These are phyloP conservation scores for Sinocyclocheilus maitianheensis DNA, from an alignment of 2,113 vertebrate species.

Conservation along the genomic window DNA sequence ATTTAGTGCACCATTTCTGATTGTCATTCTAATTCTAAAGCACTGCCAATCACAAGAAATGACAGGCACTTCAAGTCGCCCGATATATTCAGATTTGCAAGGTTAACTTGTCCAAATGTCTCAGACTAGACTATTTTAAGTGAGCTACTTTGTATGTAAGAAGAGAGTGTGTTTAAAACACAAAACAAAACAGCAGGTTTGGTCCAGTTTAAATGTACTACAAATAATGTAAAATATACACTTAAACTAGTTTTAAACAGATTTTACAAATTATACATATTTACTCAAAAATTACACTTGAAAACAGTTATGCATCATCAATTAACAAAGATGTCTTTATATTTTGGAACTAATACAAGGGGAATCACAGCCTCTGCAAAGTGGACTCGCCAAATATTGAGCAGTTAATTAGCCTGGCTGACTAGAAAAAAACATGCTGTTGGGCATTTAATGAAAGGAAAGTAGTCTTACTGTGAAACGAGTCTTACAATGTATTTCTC, in stretches of 20 bases:
- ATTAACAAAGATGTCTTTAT: too few species aligned
- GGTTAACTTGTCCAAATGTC: background rate
- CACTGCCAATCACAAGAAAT: background rate
- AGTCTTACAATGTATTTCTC: background rate
- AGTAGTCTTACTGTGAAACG: background rate
- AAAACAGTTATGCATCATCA: too few species aligned
- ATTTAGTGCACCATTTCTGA: background rate
- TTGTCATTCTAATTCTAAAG: conserved; percentile 6
- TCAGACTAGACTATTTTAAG: background rate
- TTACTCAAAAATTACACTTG: too few species aligned
- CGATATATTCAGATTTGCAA: background rate
- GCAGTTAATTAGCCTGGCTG: background rate
- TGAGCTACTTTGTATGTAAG: background rate
- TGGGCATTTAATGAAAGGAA: background rate
- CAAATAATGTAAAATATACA: too few species aligned
- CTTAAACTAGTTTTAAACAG: background rate
- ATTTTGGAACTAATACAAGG: too few species aligned
- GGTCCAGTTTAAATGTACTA: background rate
- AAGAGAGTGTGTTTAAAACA: background rate
- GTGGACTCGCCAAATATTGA: background rate
- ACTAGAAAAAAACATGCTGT: background rate
- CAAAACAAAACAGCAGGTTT: background rate
- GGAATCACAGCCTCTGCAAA: too few species aligned
- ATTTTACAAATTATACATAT: background rate
- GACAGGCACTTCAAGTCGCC: background rate